Base-by-base conservation (phyloP, 1,140 invertebrate genomes). In the Chrysomallon squamiferum region DNA sequence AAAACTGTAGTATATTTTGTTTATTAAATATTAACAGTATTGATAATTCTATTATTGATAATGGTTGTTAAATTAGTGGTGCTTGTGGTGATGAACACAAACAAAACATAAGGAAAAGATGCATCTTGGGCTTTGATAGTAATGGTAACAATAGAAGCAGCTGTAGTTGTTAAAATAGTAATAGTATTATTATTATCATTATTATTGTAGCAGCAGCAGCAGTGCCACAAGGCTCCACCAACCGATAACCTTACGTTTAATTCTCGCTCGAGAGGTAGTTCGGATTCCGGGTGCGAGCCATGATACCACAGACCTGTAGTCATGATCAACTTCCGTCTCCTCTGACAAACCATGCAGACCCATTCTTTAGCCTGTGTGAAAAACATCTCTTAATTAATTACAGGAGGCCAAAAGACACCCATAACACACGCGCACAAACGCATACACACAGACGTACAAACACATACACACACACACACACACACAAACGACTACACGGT, bases 321-420 rank as follows among this genome's bases (percentile, higher is more conserved):
- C 43, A 81, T 71, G 22, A 83, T 76, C 50, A 84, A 65, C 18
- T 77, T 69, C n/a, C 84, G 71, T n/a, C 82, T 58, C 62, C 78
- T 81, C 43, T 79, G 78, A 70, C 84, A 85, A 4, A 84, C 75
- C 7, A 72, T 65, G 68, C 84, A 85, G 29, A 85, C 77, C 81
- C 81, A 85, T 52, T 82, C 82, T 54, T 80, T 73, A 11, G 76
- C 54, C 81, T 83, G 71, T 13, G 58, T 52, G 43, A 43, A 38
- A 5, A 38, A n/a, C n/a, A n/a, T n/a, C n/a, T n/a, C n/a, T n/a
- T n/a, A n/a, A 20, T 45, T 49, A 30, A 61, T 20, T 41, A 29
- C 25, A 6, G n/a, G 41, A 18, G 6, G 25, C 2, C 57, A 22
- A 29, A 54, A 15, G n/a, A n/a, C n/a, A n/a, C n/a, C n/a, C n/a